Base-by-base conservation (phyloP, 23 tunicate species). In the Styela clava region DNA sequence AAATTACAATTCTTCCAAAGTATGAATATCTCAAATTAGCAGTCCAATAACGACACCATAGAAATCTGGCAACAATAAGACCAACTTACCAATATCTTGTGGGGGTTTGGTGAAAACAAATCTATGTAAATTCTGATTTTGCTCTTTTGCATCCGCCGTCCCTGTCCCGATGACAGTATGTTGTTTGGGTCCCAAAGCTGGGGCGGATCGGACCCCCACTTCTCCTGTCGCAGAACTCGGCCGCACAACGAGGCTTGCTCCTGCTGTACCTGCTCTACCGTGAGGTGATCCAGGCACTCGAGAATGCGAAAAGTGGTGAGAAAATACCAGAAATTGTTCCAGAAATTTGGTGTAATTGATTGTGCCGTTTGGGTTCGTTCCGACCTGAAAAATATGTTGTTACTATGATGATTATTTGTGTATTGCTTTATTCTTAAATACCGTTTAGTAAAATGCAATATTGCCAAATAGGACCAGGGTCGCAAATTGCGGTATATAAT, bases 351-450 rank as follows among this genome's bases (percentile, higher is more conserved):
- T 74, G 90, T 91, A 91, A 2, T 85, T 74, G 33, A 91, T 78
- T 9, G 97, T 91, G 2, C 97, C 97, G 65, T 91, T 91, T 5
- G 84, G 84, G 70, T 91, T 91, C 44, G 78, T 68, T 7, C 86
- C 78, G 61, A 90, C 74, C 95, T 90, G 79, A 24, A 32, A 72
- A 34, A 12, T n/a, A n/a, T n/a, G n/a, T n/a, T 61, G n/a, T 22
- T 61, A 23, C 22, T 21, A 61, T 21, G 22, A 61, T 61, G n/a
- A 23, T 21, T 22, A n/a, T n/a, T n/a, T n/a, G n/a, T n/a, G n/a
- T n/a, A n/a, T n/a, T n/a, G n/a, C n/a, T n/a, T n/a, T n/a, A n/a
- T n/a, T n/a, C n/a, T n/a, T n/a, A n/a, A n/a, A n/a, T n/a, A n/a
- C n/a, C n/a, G n/a, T n/a, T n/a, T n/a, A n/a, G n/a, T n/a, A n/a